These are phyloP conservation scores for Sesamia nonagrioides DNA, from an alignment of 1,140 invertebrate species.

Conservation along the genomic window DNA sequence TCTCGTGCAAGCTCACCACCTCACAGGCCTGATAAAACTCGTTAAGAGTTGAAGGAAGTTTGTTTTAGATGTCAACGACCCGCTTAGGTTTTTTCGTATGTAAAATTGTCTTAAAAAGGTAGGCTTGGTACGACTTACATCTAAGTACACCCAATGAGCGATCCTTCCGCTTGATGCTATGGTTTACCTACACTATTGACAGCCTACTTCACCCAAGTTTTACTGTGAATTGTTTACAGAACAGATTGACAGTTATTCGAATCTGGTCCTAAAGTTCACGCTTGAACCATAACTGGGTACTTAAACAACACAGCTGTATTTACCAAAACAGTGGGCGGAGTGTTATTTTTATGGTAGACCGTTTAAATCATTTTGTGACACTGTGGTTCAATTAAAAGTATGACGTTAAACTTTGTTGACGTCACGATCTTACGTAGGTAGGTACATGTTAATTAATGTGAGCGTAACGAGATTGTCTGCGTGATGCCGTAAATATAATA, in stretches of 20 bases:
- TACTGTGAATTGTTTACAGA: too few relatives aligned
- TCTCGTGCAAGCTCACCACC: not conserved
- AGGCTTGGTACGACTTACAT: too few relatives aligned
- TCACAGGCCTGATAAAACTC: not conserved
- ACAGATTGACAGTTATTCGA: too few relatives aligned
- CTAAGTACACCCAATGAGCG: too few relatives aligned
- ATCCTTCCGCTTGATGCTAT: too few relatives aligned
- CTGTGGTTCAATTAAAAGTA: not conserved
- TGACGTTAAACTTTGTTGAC: conserved; percentile 2
- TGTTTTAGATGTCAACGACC: not conserved
- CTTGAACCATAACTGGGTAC: too few relatives aligned
- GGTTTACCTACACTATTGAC: too few relatives aligned
- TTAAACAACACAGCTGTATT: too few relatives aligned
- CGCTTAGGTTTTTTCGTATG: not conserved
- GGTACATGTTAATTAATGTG: conserved; percentile 38
- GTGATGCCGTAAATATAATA: conserved; percentile 26
- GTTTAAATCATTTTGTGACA: not conserved
- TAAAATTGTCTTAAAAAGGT: not conserved
- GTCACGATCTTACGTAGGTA: conserved; percentile 28
- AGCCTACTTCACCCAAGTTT: too few relatives aligned
- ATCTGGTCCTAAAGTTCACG: too few relatives aligned
- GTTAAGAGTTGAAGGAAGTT: conserved; percentile 11
- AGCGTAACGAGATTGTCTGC: conserved; percentile 18
- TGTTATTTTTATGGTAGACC: too few relatives aligned
- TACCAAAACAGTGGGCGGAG: too few relatives aligned